Base-by-base conservation (phyloP, 2,888 invertebrate species). In the Osmoderma eremita region DNA sequence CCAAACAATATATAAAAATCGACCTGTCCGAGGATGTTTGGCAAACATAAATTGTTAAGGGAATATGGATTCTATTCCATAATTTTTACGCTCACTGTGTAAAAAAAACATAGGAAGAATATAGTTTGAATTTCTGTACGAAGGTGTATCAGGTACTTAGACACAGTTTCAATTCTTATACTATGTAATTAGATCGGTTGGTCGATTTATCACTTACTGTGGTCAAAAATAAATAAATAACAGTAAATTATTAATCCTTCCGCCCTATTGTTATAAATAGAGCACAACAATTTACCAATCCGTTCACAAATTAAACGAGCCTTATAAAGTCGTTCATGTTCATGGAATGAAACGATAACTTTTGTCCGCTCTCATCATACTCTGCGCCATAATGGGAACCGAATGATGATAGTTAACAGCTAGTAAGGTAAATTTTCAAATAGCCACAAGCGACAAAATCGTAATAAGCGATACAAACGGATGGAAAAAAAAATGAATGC, bases 271-370 rank as follows among this genome's bases (percentile, higher is more conserved):
- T 56, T 8, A 56, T 20, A 56, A 56, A 56, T 39, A 41, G 56
- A 56, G 56, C 41, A 56, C 41, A 56, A 42, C 56, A 38, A 56
- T 56, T 56, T 56, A 56, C 41, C 56, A 56, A 56, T n/a, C 41
- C 13, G 41, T 56, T 39, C 41, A 41, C n/a, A 56, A 56, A 56
- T 41, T 56, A 41, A 41, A 56, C 41, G n/a, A 41, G 20, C 56
- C 56, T 56, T 58, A 58, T 58, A 58, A 58, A 58, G 58, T 42
- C 22, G 24, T 20, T 42, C 45, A 36, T 53, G 53, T 36, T 53
- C 53, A 30, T 24, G 24, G 24, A 45, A 42, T 41, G 41, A 42
- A 41, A 22, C 18, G 41, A 41, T 41, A 56, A 56, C 24, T 41
- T 42, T 41, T 51, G 22, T 51, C 38, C 22, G 22, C 22, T 42